Base-by-base conservation (phyloP, 2,888 invertebrate species). In the Drosophila ustulata region DNA sequence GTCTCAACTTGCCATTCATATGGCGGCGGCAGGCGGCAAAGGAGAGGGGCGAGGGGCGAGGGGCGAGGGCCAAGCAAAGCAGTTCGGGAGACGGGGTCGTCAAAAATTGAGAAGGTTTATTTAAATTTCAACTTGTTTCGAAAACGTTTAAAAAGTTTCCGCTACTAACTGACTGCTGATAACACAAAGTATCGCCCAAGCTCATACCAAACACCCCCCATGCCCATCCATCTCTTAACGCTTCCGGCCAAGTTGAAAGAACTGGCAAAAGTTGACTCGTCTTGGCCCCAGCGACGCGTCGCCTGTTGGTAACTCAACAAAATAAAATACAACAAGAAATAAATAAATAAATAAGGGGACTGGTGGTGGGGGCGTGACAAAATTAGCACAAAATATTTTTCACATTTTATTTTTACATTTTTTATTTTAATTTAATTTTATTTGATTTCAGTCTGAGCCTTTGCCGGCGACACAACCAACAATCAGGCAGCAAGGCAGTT, bases 91-190 rank as follows among this genome's bases (percentile, higher is more conserved):
- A n/a, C 13, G 62, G 62, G 52, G 75, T 82, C 80, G 73, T 87
- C 83, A 87, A 87, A 83, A 83, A 84, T 87, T 78, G 82, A 37
- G 82, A 80, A 87, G 88, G 83, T 83, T 83, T 83, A 83, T 83
- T 83, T 83, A 83, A 87, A 83, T 83, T 83, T 83, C 69, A 87
- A 87, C 88, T 83, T 83, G 88, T 83, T 83, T 83, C 83, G 88
- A 87, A 83, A 83, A 87, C 83, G 83, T 83, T 83, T 83, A 83
- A 83, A 83, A 83, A 83, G 83, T 83, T 83, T 84, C 58, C 85
- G 88, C 88, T 87, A 79, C 88, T 87, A 83, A 83, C 83, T 87
- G 83, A 87, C 83, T 83, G 88, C 83, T 82, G 83, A 83, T 83
- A 83, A 83, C 82, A 84, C 81, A 80, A 78, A 82, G 79, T 73